phyloP scores from a whole-genome alignment of 64 coral and sea anemone species.

The Cladopsammia gracilis region DNA sequence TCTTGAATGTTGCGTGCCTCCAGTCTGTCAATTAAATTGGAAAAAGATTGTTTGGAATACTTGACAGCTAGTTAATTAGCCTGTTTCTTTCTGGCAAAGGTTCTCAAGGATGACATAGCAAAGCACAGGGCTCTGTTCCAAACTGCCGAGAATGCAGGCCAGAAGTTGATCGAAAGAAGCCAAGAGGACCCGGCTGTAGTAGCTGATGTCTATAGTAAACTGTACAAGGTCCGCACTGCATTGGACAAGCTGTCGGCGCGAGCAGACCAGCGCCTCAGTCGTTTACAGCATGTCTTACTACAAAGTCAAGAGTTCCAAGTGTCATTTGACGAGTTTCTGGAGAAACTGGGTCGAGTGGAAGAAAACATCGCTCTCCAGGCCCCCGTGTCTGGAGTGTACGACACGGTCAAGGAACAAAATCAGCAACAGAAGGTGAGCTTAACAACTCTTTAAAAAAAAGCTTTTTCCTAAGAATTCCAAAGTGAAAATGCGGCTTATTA shows the following conservation, averaged over 20 bases:
- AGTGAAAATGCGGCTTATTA: no score
- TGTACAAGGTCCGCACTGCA: slow-evolving; percentile 85
- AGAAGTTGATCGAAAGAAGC: slow-evolving; percentile 84
- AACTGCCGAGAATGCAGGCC: slow-evolving; percentile 87
- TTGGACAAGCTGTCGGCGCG: slow-evolving; percentile 83
- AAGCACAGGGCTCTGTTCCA: slow-evolving; percentile 82
- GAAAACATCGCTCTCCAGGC: slow-evolving; percentile 84
- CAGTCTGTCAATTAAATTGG: no score
- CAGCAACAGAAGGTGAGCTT: slow-evolving; percentile 81
- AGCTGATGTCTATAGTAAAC: slow-evolving; percentile 85
- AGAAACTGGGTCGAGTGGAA: slow-evolving; percentile 90
- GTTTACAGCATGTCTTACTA: slow-evolving; percentile 85
- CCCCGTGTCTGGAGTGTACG: slow-evolving; percentile 92
- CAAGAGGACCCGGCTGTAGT: slow-evolving; percentile 83
- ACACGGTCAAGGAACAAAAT: slow-evolving; percentile 89
- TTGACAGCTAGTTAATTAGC: no score
- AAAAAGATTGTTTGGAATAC: no score
- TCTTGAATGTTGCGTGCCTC: no score
- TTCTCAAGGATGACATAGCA: slow-evolving; percentile 91
- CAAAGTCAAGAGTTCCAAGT: slow-evolving; percentile 98
- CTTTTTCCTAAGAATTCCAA: no score
- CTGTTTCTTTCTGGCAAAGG: slow-evolving; percentile 21
- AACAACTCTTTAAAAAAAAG: no score
- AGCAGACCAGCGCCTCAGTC: slow-evolving; percentile 87
- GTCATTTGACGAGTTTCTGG: slow-evolving; percentile 94